Conservation (phyloP, 2,888 invertebrate genomes). For the Limnephilus lunatus region DNA sequence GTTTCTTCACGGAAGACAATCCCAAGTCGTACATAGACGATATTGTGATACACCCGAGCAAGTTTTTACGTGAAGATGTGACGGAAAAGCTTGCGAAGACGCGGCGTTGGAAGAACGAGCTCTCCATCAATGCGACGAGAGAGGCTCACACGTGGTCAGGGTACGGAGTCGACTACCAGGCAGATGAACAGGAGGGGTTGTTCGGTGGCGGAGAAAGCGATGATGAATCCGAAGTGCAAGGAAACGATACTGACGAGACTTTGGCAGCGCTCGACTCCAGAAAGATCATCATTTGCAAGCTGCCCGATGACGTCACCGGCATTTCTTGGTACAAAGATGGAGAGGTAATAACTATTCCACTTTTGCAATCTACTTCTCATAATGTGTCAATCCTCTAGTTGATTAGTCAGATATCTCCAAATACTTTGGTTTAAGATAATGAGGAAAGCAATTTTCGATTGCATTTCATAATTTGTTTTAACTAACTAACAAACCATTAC, state of each 20-base stretch:
- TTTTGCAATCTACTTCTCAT: too few relatives aligned
- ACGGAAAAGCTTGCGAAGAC: not conserved
- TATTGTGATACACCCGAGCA: constrained; percentile 62
- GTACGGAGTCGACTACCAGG: not conserved
- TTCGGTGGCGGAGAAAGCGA: not conserved
- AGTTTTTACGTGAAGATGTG: constrained; percentile 51
- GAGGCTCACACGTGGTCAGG: not conserved
- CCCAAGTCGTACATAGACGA: constrained; percentile 56
- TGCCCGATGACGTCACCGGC: constrained; percentile 44
- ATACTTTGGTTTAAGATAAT: too few relatives aligned
- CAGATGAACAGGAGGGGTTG: not conserved
- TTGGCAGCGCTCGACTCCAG: constrained; percentile 50
- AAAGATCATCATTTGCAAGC: constrained; percentile 54
- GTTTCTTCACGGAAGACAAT: not conserved
- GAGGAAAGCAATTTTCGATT: too few relatives aligned
- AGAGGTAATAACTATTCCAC: constrained; percentile 47
- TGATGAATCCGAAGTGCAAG: not conserved
- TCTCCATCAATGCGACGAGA: not conserved
- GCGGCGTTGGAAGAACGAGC: not conserved
- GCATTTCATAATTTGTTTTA: too few relatives aligned
- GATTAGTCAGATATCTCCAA: too few relatives aligned
- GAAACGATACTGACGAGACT: constrained; percentile 50
- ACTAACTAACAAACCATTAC: too few relatives aligned
- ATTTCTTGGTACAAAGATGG: constrained; percentile 58
- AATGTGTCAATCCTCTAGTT: too few relatives aligned